Evolutionary conservation across 2,113 vertebrate genomes (phyloP), one percentile per base, ranked within the genome.

Genomic region (Quiscalus mexicanus): DNA sequence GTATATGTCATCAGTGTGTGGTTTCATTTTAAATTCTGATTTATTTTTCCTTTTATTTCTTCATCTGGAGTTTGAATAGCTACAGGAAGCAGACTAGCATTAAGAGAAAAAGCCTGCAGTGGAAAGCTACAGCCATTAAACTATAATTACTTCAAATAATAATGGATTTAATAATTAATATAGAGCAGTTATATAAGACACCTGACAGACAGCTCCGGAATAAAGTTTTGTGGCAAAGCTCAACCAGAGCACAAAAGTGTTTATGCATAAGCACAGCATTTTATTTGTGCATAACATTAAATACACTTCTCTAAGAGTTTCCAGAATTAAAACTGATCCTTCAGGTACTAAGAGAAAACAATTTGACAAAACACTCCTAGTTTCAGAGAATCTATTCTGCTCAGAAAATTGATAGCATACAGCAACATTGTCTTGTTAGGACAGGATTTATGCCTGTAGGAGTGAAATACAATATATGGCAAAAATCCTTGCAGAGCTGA

Each of bases 101-200:
- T 74, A 88, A 83, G 20, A 76, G 45, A 41, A 87, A 84, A 58
- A 68, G 7, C 11, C n/a, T 94, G 20, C 28, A 39, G 62, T 58
- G 77, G 77, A 96, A 96, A 85, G 35, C 81, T 88, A 83, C 44
- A 90, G 59, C 11, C 56, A 93, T 95, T 94, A 94, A 91, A 93
- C 77, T 88, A 83, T 88, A 96, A 96, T 90, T 85, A 65, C 50
- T 94, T 42, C 74, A 96, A 95, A 95, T 95, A 96, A 96, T 90
- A 86, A 95, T 90, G 42, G 10, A 73, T 47, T 95, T 83, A 93
- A 95, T 95, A 95, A 95, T 90, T 95, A 70, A 96, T 93, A 83
- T 80, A 90, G 82, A 93, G 42, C 71, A 93, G 79, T 93, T 96
- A 95, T 44, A 45, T 68, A 96, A 94, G 52, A 79, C 16, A 95